Evolutionary conservation across 2,888 invertebrate genomes (phyloP).

Genomic region (Epiblema foenella): DNA sequence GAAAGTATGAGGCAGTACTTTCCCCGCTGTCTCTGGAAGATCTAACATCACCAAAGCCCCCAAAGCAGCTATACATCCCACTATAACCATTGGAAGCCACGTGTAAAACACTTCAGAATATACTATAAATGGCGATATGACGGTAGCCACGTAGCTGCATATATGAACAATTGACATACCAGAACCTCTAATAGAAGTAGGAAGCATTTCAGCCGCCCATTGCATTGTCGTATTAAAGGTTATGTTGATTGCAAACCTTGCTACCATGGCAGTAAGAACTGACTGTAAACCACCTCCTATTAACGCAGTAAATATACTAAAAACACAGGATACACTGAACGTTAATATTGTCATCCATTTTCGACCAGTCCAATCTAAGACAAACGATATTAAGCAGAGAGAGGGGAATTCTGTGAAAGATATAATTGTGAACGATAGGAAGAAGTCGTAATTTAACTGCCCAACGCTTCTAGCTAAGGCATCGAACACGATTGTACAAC

Average conservation of each 20-base stretch:
- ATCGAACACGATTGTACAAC: slow-evolving; percentile 63
- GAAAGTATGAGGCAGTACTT: slow-evolving; percentile 72
- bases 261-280: slow-evolving; percentile 65
- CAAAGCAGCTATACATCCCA: slow-evolving; percentile 56
- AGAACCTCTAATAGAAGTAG: slow-evolving; percentile 67
- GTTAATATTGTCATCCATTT: slow-evolving; percentile 58
- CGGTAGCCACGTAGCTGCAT: slow-evolving; percentile 63
- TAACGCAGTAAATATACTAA: slow-evolving; percentile 63
- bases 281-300: slow-evolving; percentile 60
- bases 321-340: slow-evolving; percentile 55
- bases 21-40: slow-evolving; percentile 70
- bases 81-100: slow-evolving; percentile 66
- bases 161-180: slow-evolving; percentile 66
- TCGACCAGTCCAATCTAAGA: slow-evolving; percentile 66
- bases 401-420: slow-evolving; percentile 73
- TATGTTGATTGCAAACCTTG: slow-evolving; percentile 69
- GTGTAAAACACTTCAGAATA: slow-evolving; percentile 62
- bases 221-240: slow-evolving; percentile 61
- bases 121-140: slow-evolving; percentile 70
- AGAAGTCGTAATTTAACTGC: slow-evolving; percentile 66
- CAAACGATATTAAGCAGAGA: slow-evolving; percentile 61
- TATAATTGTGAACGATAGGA: slow-evolving; percentile 68
- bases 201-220: slow-evolving; percentile 71
- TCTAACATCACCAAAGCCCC: slow-evolving; percentile 57
- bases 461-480: slow-evolving; percentile 66